Percentiles rank a stretch among this genome's conserved stretches.
These are phyloP conservation scores for Apaloderma vittatum DNA, from an alignment of 2,113 vertebrate species.

Conservation along the genomic window DNA sequence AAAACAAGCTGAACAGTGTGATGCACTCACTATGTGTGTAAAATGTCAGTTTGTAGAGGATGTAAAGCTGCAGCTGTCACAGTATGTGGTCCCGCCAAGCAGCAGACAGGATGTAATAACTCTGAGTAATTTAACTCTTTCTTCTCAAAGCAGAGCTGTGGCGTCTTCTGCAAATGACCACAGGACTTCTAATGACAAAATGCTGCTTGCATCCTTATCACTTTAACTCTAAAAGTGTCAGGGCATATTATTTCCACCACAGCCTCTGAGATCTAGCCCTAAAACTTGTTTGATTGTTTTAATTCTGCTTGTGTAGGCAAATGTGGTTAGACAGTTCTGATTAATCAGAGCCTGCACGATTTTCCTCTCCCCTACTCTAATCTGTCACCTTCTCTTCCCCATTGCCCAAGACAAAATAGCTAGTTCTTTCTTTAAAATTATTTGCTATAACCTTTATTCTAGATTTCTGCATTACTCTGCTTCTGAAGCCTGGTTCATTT, in stretches of 20 bases:
- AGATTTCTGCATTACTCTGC: neutral
- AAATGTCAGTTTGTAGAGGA: slow-evolving; percentile 68
- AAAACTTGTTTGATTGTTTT: slow-evolving; percentile 14
- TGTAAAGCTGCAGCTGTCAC: slow-evolving; percentile 48
- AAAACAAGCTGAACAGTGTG: slow-evolving; percentile 47
- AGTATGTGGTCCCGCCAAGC: slow-evolving; percentile 48
- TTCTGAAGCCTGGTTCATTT: neutral
- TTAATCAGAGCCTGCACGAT: neutral
- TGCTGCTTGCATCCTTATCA: neutral
- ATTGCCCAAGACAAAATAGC: neutral
- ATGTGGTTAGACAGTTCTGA: slow-evolving; percentile 18
- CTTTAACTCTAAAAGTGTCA: slow-evolving; percentile 44
- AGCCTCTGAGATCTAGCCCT: neutral
- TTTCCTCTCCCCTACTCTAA: neutral
- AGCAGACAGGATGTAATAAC: slow-evolving; percentile 51
- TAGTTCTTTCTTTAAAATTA: neutral
- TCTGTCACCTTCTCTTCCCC: slow-evolving; percentile 25
- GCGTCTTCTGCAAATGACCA: slow-evolving; percentile 36
- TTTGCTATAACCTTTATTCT: neutral
- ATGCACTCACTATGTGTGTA: slow-evolving; percentile 25
- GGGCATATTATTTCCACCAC: neutral
- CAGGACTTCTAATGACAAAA: neutral
- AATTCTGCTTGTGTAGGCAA: slow-evolving; percentile 33
- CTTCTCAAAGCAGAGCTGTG: neutral
- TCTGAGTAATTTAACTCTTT: slow-evolving; percentile 69